Evolutionary conservation across 1,140 invertebrate species (phyloP).

Genomic region (Amyelois transitella): DNA sequence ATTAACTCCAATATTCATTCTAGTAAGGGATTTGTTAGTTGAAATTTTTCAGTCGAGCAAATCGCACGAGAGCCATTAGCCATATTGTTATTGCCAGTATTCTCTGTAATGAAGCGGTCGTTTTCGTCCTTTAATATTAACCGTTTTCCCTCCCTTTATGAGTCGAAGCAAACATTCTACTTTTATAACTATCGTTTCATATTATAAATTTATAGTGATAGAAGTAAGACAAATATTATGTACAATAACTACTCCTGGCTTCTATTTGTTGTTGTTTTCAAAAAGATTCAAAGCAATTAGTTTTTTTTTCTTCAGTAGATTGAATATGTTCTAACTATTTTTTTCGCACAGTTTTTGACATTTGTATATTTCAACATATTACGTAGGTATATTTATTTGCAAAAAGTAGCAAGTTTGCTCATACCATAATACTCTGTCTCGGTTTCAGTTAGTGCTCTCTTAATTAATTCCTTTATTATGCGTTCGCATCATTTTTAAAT

Average conservation of each 20-base stretch:
- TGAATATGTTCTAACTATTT: too few relatives aligned
- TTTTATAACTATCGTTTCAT: background rate
- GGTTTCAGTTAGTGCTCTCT: constrained; percentile 36
- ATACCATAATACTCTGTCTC: constrained; percentile 5
- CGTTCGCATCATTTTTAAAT: constrained; percentile 16
- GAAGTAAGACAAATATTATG: too few relatives aligned
- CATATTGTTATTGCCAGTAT: constrained; percentile 74
- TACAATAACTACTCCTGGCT: too few relatives aligned
- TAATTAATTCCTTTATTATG: constrained; percentile 47
- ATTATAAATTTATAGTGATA: too few relatives aligned
- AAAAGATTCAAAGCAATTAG: too few relatives aligned
- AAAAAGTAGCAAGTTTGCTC: too few relatives aligned
- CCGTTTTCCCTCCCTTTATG: constrained; percentile 48
- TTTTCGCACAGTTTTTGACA: too few relatives aligned
- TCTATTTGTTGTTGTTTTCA: too few relatives aligned
- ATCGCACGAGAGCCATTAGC: constrained; percentile 64
- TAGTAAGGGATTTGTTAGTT: constrained; percentile 37
- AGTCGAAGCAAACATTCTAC: constrained; percentile 33
- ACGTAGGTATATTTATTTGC: too few relatives aligned
- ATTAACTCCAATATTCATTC: constrained; percentile 22
- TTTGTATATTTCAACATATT: too few relatives aligned
- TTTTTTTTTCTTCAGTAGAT: too few relatives aligned
- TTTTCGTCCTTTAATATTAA: constrained; percentile 69
- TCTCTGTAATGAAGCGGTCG: constrained; percentile 72
- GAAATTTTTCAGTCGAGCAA: constrained; percentile 54